phyloP scores from a whole-genome alignment of 2,888 invertebrate species.

The Habroteleia sp. region DNA sequence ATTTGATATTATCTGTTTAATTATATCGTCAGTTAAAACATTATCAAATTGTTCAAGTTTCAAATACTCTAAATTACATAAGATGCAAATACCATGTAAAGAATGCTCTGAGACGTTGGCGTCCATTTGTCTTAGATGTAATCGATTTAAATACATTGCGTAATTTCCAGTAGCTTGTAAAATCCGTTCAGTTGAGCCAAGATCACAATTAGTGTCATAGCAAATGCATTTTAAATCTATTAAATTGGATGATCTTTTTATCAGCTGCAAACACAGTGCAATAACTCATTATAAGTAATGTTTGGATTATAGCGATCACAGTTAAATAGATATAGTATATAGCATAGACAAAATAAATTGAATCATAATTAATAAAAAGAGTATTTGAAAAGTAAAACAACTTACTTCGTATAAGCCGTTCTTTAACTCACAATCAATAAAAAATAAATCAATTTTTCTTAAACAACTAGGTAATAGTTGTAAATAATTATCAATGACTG shows the following conservation, averaged over 20 bases:
- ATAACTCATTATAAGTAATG: slow-evolving; percentile 18
- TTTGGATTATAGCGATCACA: no score
- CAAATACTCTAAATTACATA: slow-evolving; percentile 55
- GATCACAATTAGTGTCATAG: slow-evolving; percentile 47
- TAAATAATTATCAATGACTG: slow-evolving; percentile 48
- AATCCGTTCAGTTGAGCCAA: slow-evolving; percentile 50
- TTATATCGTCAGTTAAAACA: slow-evolving; percentile 48
- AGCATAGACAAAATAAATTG: no score
- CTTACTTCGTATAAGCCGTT: slow-evolving; percentile 48
- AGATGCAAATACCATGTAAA: slow-evolving; percentile 28
- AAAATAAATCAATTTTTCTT: slow-evolving; percentile 58
- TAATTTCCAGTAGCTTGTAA: slow-evolving; percentile 45
- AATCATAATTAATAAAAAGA: no score
- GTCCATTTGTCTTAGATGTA: slow-evolving; percentile 56
- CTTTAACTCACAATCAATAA: slow-evolving; percentile 57
- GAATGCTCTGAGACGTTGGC: slow-evolving; percentile 34
- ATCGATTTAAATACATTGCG: slow-evolving; percentile 47
- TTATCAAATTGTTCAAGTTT: slow-evolving; percentile 59
- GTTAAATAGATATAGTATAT: no score
- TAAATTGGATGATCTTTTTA: slow-evolving; percentile 50
- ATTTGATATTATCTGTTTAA: slow-evolving; percentile 21
- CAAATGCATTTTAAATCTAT: slow-evolving; percentile 55
- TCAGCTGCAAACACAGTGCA: slow-evolving; percentile 44
- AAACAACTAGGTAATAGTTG: slow-evolving; percentile 38
- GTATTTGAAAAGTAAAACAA: no score